These are phyloP conservation scores for Cephalopterus ornatus DNA, from an alignment of 2,113 vertebrate genomes.

Conservation along the genomic window DNA sequence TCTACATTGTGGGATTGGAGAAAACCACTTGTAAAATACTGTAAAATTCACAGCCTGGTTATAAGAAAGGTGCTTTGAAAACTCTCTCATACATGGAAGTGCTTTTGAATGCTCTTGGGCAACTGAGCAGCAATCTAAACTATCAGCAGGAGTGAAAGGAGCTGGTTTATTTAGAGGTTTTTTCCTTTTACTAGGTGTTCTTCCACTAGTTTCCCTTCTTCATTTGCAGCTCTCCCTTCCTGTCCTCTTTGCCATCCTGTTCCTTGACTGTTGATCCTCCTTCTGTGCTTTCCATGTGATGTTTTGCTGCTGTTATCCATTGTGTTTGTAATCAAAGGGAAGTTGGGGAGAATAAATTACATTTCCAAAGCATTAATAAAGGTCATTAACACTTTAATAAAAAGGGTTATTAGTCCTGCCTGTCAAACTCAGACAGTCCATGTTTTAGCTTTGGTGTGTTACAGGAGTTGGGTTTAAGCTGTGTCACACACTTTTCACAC, in stretches of 20 bases:
- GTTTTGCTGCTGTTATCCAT: neutral
- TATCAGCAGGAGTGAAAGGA: neutral
- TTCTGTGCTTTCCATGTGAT: rapidly evolving
- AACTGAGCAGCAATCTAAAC: neutral
- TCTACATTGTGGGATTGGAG: neutral
- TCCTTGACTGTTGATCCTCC: neutral
- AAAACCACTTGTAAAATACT: neutral
- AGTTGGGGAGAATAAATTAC: neutral
- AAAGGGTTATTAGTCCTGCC: neutral
- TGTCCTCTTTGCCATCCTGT: neutral
- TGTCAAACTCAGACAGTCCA: neutral
- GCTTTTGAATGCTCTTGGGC: neutral
- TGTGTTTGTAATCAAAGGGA: neutral
- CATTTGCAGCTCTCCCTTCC: neutral
- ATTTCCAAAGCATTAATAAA: neutral
- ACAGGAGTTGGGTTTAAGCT: neutral
- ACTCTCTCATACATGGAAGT: neutral
- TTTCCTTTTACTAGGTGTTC: neutral
- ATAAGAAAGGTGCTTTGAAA: neutral
- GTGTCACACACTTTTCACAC: neutral
- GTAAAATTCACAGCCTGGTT: neutral
- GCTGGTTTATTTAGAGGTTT: too few relatives aligned
- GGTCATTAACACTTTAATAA: too few relatives aligned
- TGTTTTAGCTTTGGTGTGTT: neutral
- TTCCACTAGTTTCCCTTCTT: neutral